Conservation (phyloP, 1,140 invertebrate species). For the Anthonomus grandis region DNA sequence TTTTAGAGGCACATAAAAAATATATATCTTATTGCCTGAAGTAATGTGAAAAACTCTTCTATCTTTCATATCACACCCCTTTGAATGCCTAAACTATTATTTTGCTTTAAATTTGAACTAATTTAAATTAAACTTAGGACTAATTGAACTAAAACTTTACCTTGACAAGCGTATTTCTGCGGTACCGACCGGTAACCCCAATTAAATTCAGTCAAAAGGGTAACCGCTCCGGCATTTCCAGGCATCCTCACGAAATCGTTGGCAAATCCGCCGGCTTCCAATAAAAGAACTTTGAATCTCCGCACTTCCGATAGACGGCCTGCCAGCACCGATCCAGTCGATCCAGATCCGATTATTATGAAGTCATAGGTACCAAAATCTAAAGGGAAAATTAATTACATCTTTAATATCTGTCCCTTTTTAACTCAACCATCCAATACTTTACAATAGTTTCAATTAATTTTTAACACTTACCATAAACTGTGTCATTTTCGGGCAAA, state of each 20-base stretch:
- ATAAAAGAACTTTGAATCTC: slow-evolving; percentile 52
- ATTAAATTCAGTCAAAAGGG: slow-evolving; percentile 56
- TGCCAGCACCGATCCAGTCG: slow-evolving; percentile 59
- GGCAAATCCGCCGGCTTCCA: slow-evolving; percentile 66
- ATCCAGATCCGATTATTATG: slow-evolving; percentile 57
- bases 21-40: too few relatives aligned
- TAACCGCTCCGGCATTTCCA: slow-evolving; percentile 55
- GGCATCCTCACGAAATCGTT: slow-evolving; percentile 67
- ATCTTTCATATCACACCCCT: too few relatives aligned
- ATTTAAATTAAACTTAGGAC: too few relatives aligned
- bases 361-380: slow-evolving; percentile 50
- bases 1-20: too few relatives aligned
- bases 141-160: too few relatives aligned
- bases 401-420: too few relatives aligned
- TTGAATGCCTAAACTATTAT: too few relatives aligned
- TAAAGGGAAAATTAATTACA: slow-evolving; percentile 21
- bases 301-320: slow-evolving; percentile 54
- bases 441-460: too few relatives aligned
- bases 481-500: not conserved
- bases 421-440: too few relatives aligned
- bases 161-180: slow-evolving; percentile 23
- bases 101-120: too few relatives aligned
- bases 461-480: not conserved
- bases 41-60: too few relatives aligned
- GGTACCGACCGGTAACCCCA: slow-evolving; percentile 66